Evolutionary conservation across 2,113 vertebrate species (phyloP).

Genomic region (Hyla sarda): DNA sequence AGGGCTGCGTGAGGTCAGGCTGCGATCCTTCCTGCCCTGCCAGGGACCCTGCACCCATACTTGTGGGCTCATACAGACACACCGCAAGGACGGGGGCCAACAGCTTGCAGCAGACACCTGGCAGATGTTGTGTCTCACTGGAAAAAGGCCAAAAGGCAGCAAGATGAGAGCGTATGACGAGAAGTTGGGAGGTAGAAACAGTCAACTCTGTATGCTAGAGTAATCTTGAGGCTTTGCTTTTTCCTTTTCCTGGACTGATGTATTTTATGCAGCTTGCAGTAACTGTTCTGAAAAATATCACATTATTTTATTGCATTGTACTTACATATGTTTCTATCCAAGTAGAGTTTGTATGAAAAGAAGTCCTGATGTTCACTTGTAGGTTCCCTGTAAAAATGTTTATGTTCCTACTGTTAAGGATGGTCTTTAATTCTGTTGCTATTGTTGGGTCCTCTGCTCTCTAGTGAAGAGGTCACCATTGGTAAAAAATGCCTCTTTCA

Average conservation of each 20-base stretch:
- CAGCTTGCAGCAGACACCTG: not conserved
- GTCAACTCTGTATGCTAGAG: not conserved
- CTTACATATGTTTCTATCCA: not conserved
- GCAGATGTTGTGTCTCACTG: constrained; percentile 25
- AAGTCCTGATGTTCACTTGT: not conserved
- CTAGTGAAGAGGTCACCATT: not conserved
- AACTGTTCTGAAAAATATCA: not conserved
- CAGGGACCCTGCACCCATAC: not conserved
- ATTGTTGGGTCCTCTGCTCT: not conserved
- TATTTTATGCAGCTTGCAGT: not conserved
- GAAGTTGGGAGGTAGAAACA: constrained; percentile 37
- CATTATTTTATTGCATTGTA: not conserved
- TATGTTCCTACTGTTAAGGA: not conserved
- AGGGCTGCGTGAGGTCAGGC: constrained; percentile 43
- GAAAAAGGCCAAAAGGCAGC: constrained; percentile 52
- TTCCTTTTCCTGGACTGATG: not conserved
- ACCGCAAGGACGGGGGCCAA: constrained; percentile 31
- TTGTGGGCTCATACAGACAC: not conserved
- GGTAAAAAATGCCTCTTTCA: not conserved
- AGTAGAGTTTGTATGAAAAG: not conserved
- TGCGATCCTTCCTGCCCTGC: not conserved
- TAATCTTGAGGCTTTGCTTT: not conserved
- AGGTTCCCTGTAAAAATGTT: too few species aligned
- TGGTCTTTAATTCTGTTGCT: not conserved
- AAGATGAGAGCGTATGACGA: constrained; percentile 51